Evolutionary conservation across 1,140 invertebrate species (phyloP).

Genomic region (Hyphantria cunea): DNA sequence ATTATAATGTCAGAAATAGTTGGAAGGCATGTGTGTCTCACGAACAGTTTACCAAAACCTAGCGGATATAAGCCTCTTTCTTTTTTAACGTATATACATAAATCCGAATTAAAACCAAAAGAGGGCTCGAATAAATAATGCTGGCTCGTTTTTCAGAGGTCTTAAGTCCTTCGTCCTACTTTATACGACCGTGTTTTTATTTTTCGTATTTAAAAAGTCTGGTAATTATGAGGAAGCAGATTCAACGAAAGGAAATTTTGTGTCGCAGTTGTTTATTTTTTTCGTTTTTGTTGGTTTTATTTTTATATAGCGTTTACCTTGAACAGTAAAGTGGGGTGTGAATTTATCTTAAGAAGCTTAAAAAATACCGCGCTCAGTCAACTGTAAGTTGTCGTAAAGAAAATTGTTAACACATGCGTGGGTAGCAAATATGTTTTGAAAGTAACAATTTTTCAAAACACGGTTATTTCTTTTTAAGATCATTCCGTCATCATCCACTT

Average conservation of each 20-base stretch:
- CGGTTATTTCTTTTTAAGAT: too few species aligned
- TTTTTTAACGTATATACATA: conserved; percentile 73
- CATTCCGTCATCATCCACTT: too few species aligned
- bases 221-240: conserved; percentile 67
- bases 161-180: conserved; percentile 66
- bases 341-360: neutral
- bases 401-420: neutral
- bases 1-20: too few species aligned
- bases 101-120: conserved; percentile 74
- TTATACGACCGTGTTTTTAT: conserved; percentile 63
- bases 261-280: conserved; percentile 35
- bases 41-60: conserved; percentile 5
- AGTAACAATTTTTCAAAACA: too few species aligned
- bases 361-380: neutral
- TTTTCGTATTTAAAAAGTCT: conserved; percentile 66
- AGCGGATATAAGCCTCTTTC: conserved; percentile 60
- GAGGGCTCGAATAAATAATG: conserved; percentile 72
- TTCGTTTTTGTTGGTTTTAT: conserved; percentile 29
- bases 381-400: neutral
- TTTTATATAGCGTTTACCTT: conserved; percentile 20
- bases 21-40: neutral
- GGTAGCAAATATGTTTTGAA: neutral
- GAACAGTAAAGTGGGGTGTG: neutral
- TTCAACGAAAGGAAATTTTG: conserved; percentile 42
- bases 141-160: conserved; percentile 69